A percentile compares a stretch with the other conserved stretches of the same genome.
Conservation (phyloP, 2,888 invertebrate genomes). For the Hirtodrosophila cameraria region DNA sequence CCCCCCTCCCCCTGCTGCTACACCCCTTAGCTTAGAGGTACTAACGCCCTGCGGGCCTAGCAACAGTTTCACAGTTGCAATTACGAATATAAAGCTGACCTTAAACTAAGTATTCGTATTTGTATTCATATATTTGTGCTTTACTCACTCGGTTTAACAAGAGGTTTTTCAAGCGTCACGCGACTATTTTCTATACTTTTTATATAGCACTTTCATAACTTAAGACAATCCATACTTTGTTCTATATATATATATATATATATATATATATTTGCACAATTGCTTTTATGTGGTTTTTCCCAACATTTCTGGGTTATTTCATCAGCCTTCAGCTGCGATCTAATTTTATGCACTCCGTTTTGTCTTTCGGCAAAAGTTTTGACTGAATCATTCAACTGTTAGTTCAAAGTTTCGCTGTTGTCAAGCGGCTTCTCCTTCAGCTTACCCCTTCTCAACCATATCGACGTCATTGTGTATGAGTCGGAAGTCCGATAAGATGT, state of each 20-base stretch:
- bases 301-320: constrained; percentile 25
- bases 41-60: constrained; percentile 36
- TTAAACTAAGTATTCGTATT: constrained; percentile 57
- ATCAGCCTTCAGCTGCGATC: constrained; percentile 35
- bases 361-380: constrained; percentile 8
- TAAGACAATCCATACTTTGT: constrained; percentile 24
- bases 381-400: constrained; percentile 18
- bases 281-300: constrained; percentile 46
- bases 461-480: constrained; percentile 16
- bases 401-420: constrained; percentile 30
- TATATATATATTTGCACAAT: constrained; percentile 43
- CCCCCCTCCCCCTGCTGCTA: not conserved
- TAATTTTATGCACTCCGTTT: constrained; percentile 44
- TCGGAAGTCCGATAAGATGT: constrained; percentile 43
- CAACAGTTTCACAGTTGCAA: constrained; percentile 62
- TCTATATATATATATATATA: too few relatives aligned
- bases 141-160: constrained; percentile 48
- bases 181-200: constrained; percentile 48
- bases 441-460: too few relatives aligned
- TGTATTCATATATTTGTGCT: constrained; percentile 31
- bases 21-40: constrained; percentile 12
- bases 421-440: too few relatives aligned
- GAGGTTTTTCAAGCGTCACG: constrained; percentile 49
- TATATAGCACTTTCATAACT: too few relatives aligned
- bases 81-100: constrained; percentile 47